A percentile compares a stretch with the other conserved stretches of the same genome.
Conservation (phyloP, 1,140 invertebrate genomes). For the Ostrea denselamellosa region DNA sequence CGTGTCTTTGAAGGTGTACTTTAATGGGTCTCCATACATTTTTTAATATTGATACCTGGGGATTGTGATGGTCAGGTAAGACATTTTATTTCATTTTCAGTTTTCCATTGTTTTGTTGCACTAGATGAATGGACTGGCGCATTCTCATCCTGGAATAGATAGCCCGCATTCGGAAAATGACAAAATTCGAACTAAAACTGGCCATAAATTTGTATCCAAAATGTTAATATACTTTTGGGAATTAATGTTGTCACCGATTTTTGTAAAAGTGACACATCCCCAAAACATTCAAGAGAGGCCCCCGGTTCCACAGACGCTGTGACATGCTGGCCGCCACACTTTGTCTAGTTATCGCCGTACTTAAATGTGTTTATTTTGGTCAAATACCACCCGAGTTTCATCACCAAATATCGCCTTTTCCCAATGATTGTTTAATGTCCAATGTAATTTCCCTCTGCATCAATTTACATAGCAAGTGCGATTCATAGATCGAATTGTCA, state of each 20-base stretch:
- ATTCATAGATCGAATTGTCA: background rate
- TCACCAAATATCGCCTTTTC: background rate
- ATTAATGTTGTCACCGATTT: background rate
- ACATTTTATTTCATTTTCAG: too few species aligned
- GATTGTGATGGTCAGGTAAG: too few species aligned
- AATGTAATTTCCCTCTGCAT: background rate
- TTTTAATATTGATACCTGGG: too few species aligned
- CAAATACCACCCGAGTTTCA: conserved; percentile 5
- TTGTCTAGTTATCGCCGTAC: conserved; percentile 50
- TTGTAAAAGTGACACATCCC: too few species aligned
- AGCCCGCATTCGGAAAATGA: too few species aligned
- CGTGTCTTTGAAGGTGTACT: too few species aligned
- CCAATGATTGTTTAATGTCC: conserved; percentile 4
- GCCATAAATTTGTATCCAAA: too few species aligned
- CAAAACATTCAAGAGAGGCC: background rate
- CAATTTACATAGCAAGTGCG: background rate
- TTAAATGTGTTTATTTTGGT: background rate
- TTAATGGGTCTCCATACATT: too few species aligned
- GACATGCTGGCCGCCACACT: conserved; percentile 49
- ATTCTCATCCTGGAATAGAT: too few species aligned
- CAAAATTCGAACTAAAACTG: too few species aligned
- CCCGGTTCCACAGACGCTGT: conserved; percentile 1
- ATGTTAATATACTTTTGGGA: background rate
- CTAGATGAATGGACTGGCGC: too few species aligned
- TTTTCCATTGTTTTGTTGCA: too few species aligned